A percentile compares a stretch with the other conserved stretches of the same genome.
phyloP scores from a whole-genome alignment of 2,797 vertebrate species.

The Halcyon badia region DNA sequence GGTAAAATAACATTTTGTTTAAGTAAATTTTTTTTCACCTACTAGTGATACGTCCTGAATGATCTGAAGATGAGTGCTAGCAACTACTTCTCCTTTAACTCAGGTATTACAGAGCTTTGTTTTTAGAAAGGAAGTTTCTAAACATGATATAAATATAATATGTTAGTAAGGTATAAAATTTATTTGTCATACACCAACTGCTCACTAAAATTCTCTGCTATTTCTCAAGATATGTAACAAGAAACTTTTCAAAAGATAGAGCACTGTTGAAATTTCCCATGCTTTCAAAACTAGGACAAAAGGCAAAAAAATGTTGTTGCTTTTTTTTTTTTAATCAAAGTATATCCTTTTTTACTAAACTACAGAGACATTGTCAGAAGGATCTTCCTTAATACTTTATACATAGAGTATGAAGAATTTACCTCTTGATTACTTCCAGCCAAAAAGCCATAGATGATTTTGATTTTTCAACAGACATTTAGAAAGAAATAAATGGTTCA shows the following conservation, averaged over 20 bases:
- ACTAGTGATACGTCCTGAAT: background rate
- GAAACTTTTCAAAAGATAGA: background rate
- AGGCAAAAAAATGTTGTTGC: background rate
- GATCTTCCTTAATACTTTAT: background rate
- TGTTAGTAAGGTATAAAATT: background rate
- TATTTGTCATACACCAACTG: background rate
- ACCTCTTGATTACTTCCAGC: background rate
- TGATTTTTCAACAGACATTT: background rate
- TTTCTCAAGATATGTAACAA: background rate
- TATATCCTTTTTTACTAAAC: fast-evolving
- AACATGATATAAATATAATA: background rate
- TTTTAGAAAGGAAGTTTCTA: background rate
- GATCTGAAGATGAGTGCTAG: background rate
- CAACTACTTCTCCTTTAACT: background rate
- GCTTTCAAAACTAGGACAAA: background rate
- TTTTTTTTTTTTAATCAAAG: background rate
- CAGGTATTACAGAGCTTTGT: background rate
- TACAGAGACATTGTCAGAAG: background rate
- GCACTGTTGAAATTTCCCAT: background rate
- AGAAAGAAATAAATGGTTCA: background rate
- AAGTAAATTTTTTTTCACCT: background rate
- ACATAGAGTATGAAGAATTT: background rate
- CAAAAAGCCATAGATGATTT: background rate
- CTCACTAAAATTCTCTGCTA: background rate
- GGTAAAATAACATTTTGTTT: background rate